Evolutionary conservation across 1,140 invertebrate species (phyloP), one percentile per base, ranked within the genome.

Genomic region (Ostrea edulis): DNA sequence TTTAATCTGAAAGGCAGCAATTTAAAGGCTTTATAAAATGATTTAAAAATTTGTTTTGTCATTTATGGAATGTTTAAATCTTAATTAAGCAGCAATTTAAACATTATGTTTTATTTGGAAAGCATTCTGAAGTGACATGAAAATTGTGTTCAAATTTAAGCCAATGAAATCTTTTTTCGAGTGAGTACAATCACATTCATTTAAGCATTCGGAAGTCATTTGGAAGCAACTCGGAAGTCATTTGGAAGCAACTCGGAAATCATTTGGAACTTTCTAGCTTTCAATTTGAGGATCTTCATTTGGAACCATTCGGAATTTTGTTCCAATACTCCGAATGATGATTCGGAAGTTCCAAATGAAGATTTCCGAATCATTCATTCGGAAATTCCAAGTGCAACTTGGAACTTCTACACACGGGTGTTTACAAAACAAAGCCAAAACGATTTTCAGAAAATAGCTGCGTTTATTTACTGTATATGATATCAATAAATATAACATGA

Each of bases 321-420:
- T 82, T 82, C 81, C 81, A 82, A 82, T 82, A 82, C 81, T 44
- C 81, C 81, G 81, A 82, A 82, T 51, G 25, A 25, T 35, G 8
- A 82, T 44, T 82, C 81, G 35, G 81, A 82, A 82, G 25, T 82
- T 82, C 29, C 81, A 22, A 82, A 82, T 51, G 14, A 82, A 20
- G 52, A n/a, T n/a, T n/a, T n/a, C n/a, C n/a, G n/a, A n/a, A n/a
- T n/a, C n/a, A n/a, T n/a, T n/a, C n/a, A n/a, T n/a, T n/a, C n/a
- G n/a, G n/a, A n/a, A n/a, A n/a, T n/a, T n/a, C n/a, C n/a, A 20
- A 44, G 35, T 82, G 29, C 25, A 17, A 82, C 29, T 35, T 29
- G 20, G 0, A 14, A 68, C 20, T 82, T 44, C 11, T 82, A 9
- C 9, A 25, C 11, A 44, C 17, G 25, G 17, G 35, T 35, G n/a